phyloP scores from a whole-genome alignment of 1,140 invertebrate genomes.

The Drosophila ironensis region DNA sequence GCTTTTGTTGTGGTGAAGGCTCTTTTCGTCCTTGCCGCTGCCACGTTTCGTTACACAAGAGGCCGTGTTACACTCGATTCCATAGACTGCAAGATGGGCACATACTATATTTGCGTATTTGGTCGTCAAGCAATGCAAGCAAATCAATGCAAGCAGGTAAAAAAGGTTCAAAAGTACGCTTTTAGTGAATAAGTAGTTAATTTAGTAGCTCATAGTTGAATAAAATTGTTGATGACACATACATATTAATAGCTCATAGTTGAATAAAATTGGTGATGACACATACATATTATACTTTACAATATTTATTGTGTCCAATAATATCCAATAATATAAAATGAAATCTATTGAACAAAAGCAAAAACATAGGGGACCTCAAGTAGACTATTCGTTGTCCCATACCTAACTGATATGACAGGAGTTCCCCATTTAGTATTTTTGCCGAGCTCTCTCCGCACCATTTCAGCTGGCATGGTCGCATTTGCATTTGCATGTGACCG shows the following conservation, averaged over 20 bases:
- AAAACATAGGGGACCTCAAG: neutral
- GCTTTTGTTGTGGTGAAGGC: slow-evolving; percentile 34
- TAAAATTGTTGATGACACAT: too few species aligned
- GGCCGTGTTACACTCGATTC: slow-evolving; percentile 19
- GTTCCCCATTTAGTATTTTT: slow-evolving; percentile 23
- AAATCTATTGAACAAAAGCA: too few species aligned
- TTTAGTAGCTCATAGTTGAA: too few species aligned
- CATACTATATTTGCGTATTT: neutral
- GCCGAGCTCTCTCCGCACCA: slow-evolving; percentile 13
- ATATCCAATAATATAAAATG: too few species aligned
- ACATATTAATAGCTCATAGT: too few species aligned
- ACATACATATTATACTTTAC: too few species aligned
- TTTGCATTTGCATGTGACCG: slow-evolving; percentile 77
- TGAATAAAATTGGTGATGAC: too few species aligned
- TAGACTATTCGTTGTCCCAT: neutral
- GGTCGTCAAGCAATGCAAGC: too few species aligned
- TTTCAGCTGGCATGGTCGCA: slow-evolving; percentile 30
- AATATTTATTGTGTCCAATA: too few species aligned
- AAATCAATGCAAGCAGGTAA: too few species aligned
- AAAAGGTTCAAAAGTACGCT: too few species aligned
- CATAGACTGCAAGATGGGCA: slow-evolving; percentile 9
- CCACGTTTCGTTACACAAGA: slow-evolving; percentile 48
- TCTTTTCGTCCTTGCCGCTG: slow-evolving; percentile 42
- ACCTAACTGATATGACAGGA: neutral
- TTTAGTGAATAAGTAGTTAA: too few species aligned